phyloP scores from a whole-genome alignment of 2,113 vertebrate species.

The Maylandia zebra region DNA sequence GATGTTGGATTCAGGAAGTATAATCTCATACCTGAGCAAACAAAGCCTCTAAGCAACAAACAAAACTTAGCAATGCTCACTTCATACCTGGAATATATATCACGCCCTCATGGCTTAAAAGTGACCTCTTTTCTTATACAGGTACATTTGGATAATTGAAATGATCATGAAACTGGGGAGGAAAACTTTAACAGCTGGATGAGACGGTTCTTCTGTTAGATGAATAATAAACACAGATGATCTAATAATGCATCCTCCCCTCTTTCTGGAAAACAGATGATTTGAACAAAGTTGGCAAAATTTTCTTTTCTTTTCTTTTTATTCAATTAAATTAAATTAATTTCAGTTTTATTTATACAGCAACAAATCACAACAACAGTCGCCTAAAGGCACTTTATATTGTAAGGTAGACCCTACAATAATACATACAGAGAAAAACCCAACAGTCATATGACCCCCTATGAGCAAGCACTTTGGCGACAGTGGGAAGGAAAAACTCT shows the following conservation, averaged over 20 bases:
- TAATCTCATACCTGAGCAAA: not conserved
- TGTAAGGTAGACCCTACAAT: accelerated
- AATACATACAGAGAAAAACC: accelerated
- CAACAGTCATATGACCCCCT: not conserved
- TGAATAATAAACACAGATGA: not conserved
- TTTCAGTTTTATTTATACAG: not conserved
- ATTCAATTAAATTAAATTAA: accelerated
- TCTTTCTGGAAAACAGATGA: not conserved
- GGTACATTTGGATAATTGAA: not conserved
- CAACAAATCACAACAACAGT: accelerated
- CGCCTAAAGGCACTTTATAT: accelerated
- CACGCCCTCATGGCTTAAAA: not conserved
- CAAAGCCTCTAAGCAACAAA: not conserved
- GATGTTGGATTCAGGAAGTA: not conserved
- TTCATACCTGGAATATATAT: not conserved
- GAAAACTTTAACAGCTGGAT: not conserved
- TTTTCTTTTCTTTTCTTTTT: not conserved
- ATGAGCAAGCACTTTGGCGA: accelerated
- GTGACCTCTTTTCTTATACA: not conserved
- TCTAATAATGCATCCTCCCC: not conserved
- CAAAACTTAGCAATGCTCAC: not conserved
- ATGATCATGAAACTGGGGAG: not conserved
- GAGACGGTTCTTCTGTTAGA: not conserved
- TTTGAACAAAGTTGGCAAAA: not conserved
- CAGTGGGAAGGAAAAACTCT: not conserved